Percentiles rank a stretch among this genome's conserved stretches.
Evolutionary conservation across 2,113 vertebrate genomes (phyloP).

Genomic region (Furnarius figulus): DNA sequence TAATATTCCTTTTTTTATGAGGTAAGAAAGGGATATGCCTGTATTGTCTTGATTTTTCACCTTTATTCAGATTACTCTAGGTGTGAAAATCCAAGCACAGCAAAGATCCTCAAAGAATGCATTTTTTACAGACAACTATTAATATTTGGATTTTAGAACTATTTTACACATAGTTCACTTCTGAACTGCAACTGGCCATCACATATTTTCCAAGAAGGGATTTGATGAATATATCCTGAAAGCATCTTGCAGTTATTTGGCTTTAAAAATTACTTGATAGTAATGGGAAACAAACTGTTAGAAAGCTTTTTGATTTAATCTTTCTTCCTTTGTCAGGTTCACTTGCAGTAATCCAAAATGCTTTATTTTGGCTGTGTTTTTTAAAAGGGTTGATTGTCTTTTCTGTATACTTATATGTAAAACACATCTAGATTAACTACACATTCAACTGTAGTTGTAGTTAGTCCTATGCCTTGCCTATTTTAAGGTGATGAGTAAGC

Average conservation of each 20-base stretch:
- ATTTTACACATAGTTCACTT: background rate
- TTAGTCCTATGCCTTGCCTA: background rate
- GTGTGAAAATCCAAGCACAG: background rate
- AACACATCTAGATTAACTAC: background rate
- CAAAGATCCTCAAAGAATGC: background rate
- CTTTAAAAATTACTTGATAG: background rate
- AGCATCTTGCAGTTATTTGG: background rate
- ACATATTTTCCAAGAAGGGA: background rate
- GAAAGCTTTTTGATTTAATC: background rate
- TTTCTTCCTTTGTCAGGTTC: background rate
- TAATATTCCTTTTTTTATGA: background rate
- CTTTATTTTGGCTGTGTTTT: no score
- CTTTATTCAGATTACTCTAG: background rate
- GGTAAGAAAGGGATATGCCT: background rate
- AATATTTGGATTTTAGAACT: background rate
- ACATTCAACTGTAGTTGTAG: background rate
- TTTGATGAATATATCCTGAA: background rate
- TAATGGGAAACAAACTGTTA: background rate
- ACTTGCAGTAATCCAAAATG: background rate
- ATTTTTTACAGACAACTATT: background rate
- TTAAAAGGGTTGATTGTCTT: background rate
- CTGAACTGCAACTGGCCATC: background rate
- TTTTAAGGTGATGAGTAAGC: background rate
- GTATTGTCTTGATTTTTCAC: background rate
- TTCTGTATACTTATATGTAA: background rate